Conservation (phyloP, 2,113 vertebrate species). For the Zapornia atra region DNA sequence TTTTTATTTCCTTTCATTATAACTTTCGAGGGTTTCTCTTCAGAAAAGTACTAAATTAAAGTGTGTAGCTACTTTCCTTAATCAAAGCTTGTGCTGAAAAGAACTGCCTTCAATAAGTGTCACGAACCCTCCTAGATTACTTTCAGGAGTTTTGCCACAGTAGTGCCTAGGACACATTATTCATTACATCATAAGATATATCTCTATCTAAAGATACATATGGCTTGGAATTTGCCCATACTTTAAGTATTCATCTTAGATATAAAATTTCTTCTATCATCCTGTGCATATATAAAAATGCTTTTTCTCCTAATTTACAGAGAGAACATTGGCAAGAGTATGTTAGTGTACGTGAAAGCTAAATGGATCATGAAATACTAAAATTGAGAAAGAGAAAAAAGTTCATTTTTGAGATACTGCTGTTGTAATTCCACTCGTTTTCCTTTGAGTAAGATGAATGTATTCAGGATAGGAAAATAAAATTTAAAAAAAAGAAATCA, state of each 20-base stretch:
- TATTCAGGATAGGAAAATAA: neutral
- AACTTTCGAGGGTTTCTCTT: neutral
- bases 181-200: neutral
- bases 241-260: neutral
- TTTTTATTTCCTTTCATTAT: neutral
- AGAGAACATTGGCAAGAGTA: neutral
- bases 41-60: neutral
- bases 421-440: neutral
- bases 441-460: neutral
- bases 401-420: neutral
- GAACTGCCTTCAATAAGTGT: neutral
- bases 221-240: neutral
- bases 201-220: neutral
- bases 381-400: neutral
- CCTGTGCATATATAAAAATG: neutral
- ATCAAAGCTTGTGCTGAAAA: neutral
- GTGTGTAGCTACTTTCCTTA: neutral
- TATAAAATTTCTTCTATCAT: neutral
- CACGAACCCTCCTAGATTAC: neutral
- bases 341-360: neutral
- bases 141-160: neutral
- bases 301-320: neutral
- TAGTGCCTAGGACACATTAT: neutral
- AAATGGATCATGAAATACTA: neutral
- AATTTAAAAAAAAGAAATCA: neutral